These are phyloP conservation scores for Sula dactylatra DNA, from an alignment of 2,113 vertebrate species.

Conservation along the genomic window DNA sequence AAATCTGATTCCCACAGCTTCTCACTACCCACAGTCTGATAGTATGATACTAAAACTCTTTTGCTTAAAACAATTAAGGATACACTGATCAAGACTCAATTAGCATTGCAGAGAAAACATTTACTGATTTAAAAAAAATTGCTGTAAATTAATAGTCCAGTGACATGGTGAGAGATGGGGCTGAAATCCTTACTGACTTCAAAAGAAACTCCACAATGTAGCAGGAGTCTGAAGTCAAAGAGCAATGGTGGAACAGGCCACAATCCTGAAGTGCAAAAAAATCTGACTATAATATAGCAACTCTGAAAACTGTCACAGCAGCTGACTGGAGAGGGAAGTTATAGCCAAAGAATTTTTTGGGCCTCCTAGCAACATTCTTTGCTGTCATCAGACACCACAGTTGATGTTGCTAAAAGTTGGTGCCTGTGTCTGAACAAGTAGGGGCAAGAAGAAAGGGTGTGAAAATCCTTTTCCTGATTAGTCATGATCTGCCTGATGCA, in stretches of 20 bases:
- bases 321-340: neutral
- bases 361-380: slow-evolving; percentile 47
- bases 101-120: neutral
- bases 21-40: neutral
- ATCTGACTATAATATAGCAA: neutral
- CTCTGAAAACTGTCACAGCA: neutral
- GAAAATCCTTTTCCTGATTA: slow-evolving; percentile 5
- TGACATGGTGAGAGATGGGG: neutral
- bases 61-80: neutral
- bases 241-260: neutral
- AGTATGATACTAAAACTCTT: neutral
- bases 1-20: neutral
- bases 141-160: neutral
- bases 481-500: neutral
- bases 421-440: slow-evolving; percentile 19
- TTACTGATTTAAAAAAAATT: neutral
- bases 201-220: neutral
- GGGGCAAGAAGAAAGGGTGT: slow-evolving; percentile 22
- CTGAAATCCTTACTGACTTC: neutral
- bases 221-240: neutral
- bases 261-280: neutral
- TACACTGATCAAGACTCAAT: neutral
- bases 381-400: slow-evolving; percentile 26
- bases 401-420: slow-evolving; percentile 22
- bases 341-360: neutral